Conservation (phyloP, 2,797 vertebrate species). For the Eospalax fontanierii region DNA sequence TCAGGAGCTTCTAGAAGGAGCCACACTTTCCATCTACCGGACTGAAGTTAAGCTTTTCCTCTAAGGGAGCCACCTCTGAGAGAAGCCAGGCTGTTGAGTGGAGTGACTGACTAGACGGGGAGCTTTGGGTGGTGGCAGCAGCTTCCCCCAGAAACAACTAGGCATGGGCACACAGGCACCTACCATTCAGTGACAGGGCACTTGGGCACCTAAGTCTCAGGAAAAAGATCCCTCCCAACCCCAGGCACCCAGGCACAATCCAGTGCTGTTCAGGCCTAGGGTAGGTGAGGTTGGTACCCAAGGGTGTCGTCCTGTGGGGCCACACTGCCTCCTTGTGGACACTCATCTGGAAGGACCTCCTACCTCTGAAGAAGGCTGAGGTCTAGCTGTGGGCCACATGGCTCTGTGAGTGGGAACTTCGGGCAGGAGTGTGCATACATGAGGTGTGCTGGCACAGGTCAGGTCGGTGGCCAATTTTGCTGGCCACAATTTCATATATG, state of each 20-base stretch:
- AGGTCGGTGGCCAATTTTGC: background rate
- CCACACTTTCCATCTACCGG: background rate
- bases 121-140: accelerated
- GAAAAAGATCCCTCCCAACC: background rate
- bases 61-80: background rate
- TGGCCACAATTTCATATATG: background rate
- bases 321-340: conserved; percentile 64
- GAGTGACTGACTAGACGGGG: accelerated
- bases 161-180: no score
- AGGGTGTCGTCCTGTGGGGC: no score
- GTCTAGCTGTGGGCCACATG: background rate
- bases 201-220: background rate
- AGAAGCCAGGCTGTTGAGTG: background rate
- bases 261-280: background rate
- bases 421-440: no score
- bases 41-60: background rate
- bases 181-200: background rate
- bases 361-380: background rate
- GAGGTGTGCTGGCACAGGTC: background rate
- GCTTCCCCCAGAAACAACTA: no score
- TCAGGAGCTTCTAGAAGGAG: background rate
- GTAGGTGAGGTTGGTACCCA: background rate
- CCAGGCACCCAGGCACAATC: background rate
- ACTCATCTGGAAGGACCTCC: accelerated
- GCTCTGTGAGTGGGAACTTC: background rate